A percentile compares a stretch with the other conserved stretches of the same genome.
Evolutionary conservation across 2,113 vertebrate species (phyloP).

Genomic region (Atherinomorus stipes): DNA sequence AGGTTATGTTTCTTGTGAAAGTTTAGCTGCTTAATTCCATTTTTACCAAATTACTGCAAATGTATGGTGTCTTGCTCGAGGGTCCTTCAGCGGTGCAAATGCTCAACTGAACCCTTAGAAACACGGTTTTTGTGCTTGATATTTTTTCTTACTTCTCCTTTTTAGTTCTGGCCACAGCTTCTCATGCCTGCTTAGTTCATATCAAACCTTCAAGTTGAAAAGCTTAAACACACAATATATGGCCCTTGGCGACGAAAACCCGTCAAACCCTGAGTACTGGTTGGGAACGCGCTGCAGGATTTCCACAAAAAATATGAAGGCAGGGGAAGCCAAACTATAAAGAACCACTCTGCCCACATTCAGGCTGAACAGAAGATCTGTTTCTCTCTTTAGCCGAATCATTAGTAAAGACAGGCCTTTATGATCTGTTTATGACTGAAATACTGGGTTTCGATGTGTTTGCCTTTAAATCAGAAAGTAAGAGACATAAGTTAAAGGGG

Average conservation of each 20-base stretch:
- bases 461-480: slow-evolving; percentile 8
- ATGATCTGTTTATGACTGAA: slow-evolving; percentile 67
- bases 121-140: neutral
- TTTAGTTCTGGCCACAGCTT: neutral
- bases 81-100: neutral
- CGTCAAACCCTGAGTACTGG: slow-evolving; percentile 12
- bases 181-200: slow-evolving; percentile 1
- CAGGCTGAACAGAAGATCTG: slow-evolving; percentile 40
- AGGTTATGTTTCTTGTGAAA: no score
- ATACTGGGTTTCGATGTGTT: slow-evolving; percentile 22
- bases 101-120: neutral
- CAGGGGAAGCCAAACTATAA: slow-evolving; percentile 42
- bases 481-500: slow-evolving; percentile 4
- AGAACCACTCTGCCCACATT: slow-evolving; percentile 28
- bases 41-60: neutral
- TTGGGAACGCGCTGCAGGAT: slow-evolving; percentile 12
- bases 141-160: neutral
- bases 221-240: slow-evolving; percentile 41
- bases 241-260: slow-evolving; percentile 9
- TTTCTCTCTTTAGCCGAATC: slow-evolving; percentile 67
- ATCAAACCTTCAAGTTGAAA: slow-evolving; percentile 33
- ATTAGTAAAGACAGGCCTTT: slow-evolving; percentile 70
- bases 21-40: no score
- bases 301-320: slow-evolving; percentile 14
- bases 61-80: neutral